A percentile compares a stretch with the other conserved stretches of the same genome.
Conservation (phyloP, 2,113 vertebrate genomes). For the Mobula birostris region DNA sequence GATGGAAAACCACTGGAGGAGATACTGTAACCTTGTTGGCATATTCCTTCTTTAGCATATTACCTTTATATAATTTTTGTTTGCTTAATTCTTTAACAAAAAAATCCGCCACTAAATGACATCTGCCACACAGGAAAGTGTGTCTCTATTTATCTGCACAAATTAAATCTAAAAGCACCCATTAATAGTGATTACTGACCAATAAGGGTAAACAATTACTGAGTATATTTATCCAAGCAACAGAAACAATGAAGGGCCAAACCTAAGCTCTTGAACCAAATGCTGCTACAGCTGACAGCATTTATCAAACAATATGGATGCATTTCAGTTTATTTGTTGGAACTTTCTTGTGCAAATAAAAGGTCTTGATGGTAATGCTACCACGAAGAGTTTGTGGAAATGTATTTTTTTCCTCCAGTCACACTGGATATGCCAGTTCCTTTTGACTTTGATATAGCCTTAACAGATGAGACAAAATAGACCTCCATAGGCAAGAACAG, state of each 20-base stretch:
- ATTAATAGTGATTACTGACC: neutral
- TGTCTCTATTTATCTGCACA: neutral
- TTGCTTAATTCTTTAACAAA: neutral
- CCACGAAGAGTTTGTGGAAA: too few relatives aligned
- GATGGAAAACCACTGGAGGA: neutral
- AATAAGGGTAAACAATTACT: neutral
- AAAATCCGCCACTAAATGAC: neutral
- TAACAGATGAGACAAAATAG: neutral
- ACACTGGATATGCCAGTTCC: neutral
- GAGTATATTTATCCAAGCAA: neutral
- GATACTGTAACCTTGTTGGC: neutral
- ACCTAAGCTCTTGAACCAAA: neutral
- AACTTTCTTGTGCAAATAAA: slow-evolving; percentile 8
- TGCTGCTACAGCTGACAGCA: neutral
- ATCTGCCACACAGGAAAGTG: neutral
- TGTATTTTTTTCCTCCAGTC: neutral
- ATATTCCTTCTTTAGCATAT: neutral
- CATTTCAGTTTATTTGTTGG: neutral
- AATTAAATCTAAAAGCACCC: neutral
- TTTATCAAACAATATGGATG: neutral
- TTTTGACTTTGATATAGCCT: neutral
- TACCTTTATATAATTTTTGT: neutral
- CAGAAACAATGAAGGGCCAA: neutral
- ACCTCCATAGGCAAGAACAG: neutral
- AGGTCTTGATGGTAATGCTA: neutral